Conservation (phyloP, 2,888 invertebrate genomes). For the Nemotelus pantherinus region DNA sequence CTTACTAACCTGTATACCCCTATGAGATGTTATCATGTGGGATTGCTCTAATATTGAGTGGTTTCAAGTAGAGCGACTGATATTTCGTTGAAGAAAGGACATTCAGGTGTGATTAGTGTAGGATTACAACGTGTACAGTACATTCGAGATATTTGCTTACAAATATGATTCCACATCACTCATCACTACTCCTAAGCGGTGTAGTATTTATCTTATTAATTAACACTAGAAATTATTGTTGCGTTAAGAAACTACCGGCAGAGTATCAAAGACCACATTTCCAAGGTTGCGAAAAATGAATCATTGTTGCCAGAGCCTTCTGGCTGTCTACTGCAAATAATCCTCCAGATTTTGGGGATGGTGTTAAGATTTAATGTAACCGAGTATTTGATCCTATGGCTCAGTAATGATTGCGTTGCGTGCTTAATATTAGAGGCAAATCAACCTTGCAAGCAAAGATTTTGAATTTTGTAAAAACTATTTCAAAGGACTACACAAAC, state of each 20-base stretch:
- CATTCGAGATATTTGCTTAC: neutral
- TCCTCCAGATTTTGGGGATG: too few species aligned
- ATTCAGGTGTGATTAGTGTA: neutral
- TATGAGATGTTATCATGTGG: neutral
- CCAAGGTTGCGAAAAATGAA: too few species aligned
- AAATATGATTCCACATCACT: neutral
- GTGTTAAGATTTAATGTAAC: too few species aligned
- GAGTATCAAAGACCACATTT: too few species aligned
- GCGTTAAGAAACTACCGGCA: neutral
- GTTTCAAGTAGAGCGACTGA: neutral
- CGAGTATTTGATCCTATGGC: too few species aligned
- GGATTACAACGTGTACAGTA: neutral
- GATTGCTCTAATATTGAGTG: neutral
- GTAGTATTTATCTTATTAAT: neutral
- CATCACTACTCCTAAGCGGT: neutral
- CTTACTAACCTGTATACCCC: neutral
- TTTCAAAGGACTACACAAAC: too few species aligned
- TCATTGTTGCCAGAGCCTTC: too few species aligned
- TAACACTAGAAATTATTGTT: neutral
- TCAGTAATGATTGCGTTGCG: too few species aligned
- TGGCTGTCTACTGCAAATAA: too few species aligned
- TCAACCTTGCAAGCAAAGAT: too few species aligned
- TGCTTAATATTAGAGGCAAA: too few species aligned
- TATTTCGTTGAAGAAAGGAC: neutral
- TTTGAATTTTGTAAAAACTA: too few species aligned